A percentile compares a stretch with the other conserved stretches of the same genome.
phyloP scores from a whole-genome alignment of 2,888 invertebrate species.

The Clepsis dumicolana region DNA sequence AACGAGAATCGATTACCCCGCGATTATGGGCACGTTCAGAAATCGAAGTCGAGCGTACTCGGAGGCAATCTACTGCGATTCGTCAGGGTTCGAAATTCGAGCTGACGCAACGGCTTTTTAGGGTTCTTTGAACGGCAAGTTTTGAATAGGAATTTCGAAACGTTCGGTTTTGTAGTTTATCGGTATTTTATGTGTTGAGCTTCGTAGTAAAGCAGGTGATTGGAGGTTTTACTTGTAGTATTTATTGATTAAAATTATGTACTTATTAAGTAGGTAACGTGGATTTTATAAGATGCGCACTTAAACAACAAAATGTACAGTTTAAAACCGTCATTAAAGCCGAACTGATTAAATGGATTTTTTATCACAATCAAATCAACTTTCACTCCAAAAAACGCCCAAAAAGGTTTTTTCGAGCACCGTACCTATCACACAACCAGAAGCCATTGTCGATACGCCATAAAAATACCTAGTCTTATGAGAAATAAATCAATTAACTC shows the following conservation, averaged over 20 bases:
- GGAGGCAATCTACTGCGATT: slow-evolving; percentile 54
- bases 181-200: not conserved
- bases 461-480: slow-evolving; percentile 40
- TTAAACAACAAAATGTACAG: no score
- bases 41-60: slow-evolving; percentile 38
- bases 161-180: slow-evolving; percentile 8
- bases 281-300: no score
- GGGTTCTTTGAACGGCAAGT: slow-evolving; percentile 24
- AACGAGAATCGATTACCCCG: slow-evolving; percentile 51
- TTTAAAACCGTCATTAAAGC: not conserved
- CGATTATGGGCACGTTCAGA: slow-evolving; percentile 42
- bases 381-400: slow-evolving; percentile 34
- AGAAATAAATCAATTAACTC: slow-evolving; percentile 43
- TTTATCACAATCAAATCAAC: slow-evolving; percentile 25
- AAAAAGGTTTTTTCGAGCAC: slow-evolving; percentile 24
- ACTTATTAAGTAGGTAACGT: no score
- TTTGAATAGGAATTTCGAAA: slow-evolving; percentile 10
- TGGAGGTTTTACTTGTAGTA: not conserved
- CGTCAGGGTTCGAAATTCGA: slow-evolving; percentile 70
- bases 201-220: not conserved
- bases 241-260: no score
- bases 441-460: slow-evolving; percentile 38
- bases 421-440: slow-evolving; percentile 35
- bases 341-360: not conserved
- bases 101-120: slow-evolving; percentile 55